A percentile compares a stretch with the other conserved stretches of the same genome.
These are phyloP conservation scores for Ceraclea dissimilis DNA, from an alignment of 2,888 invertebrate genomes.

Conservation along the genomic window DNA sequence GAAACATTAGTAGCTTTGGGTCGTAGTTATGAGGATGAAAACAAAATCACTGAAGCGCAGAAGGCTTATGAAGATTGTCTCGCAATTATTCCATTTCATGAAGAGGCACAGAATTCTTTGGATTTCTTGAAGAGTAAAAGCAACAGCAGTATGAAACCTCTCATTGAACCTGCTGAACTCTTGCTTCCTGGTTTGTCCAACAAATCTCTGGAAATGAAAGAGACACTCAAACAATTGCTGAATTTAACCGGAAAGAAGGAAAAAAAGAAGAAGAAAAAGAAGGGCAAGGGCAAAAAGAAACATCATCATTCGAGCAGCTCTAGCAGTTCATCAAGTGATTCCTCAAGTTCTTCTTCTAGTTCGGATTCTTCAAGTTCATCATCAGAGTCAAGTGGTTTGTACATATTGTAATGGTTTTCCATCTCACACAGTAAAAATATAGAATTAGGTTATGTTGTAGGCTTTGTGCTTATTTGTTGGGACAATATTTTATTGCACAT, in stretches of 20 bases:
- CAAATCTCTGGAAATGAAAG: conserved; percentile 56
- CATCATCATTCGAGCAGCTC: conserved; percentile 57
- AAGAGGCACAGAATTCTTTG: conserved; percentile 77
- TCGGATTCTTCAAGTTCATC: conserved; percentile 51
- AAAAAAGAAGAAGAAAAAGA: conserved; percentile 54
- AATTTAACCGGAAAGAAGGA: conserved; percentile 55
- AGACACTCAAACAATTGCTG: conserved; percentile 56
- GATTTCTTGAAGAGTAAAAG: conserved; percentile 71
- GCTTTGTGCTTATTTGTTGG: too few relatives aligned
- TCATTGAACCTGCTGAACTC: conserved; percentile 57
- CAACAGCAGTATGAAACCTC: conserved; percentile 47
- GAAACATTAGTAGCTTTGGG: conserved; percentile 88
- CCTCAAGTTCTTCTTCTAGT: conserved; percentile 59
- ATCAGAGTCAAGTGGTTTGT: conserved; percentile 48
- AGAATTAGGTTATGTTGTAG: too few relatives aligned
- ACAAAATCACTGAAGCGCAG: conserved; percentile 75
- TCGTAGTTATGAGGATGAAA: conserved; percentile 80
- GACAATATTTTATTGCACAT: too few relatives aligned
- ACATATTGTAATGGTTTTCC: background rate
- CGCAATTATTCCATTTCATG: conserved; percentile 76
- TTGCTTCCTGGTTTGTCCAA: conserved; percentile 52
- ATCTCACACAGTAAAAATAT: too few relatives aligned
- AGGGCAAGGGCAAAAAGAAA: conserved; percentile 56
- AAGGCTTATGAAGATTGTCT: conserved; percentile 81
- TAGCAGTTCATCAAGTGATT: conserved; percentile 59